Base-by-base conservation (phyloP, 2,888 invertebrate genomes). In the Aproaerema taeniolella region DNA sequence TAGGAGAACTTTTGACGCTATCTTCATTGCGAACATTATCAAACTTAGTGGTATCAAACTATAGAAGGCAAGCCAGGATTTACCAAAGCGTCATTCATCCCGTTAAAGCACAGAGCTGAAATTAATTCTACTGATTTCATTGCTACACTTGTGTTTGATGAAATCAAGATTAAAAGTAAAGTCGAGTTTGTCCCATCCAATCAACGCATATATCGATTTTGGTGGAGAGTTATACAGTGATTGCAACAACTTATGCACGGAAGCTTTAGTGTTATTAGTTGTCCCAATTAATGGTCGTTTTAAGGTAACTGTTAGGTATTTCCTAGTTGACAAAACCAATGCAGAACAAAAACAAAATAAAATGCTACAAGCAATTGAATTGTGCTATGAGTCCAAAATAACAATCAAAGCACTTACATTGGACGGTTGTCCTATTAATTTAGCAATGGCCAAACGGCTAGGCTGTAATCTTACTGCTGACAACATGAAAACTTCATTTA, bases 351-450 rank as follows among this genome's bases (percentile, higher is more conserved):
- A 20, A 20, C 5, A 6, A 20, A 6, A 6, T 20, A 6, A 6
- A 8, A 4, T 20, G 5, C 4, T 6, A 4, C 4, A 8, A 20
- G 20, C 20, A 6, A 20, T 20, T 20, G 20, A 20, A 8, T 8
- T 20, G 8, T 20, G 20, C 8, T 5, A 29, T 11, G 42, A 42
- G 24, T 12, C 16, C 6, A 46, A 42, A 6, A 13, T 57, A 1
- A 17, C 24, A 9, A 31, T 55, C 2, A 41, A 32, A 28, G 43
- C 52, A 1, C 2, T 55, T n/a, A 57, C 57, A 1, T 55, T 46
- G 36, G 52, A 57, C 33, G 55, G 51, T 0, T 49, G 47, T 25
- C 38, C 47, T 8, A 42, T 46, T 1, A 53, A 53, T 39, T 9
- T 46, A 16, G 8, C 46, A 0, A 54, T 55, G 52, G 44, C 46